Percentiles rank a stretch among this genome's conserved stretches.
phyloP scores from a whole-genome alignment of 2,888 invertebrate genomes.

The Branchipolynoe longqiensis region DNA sequence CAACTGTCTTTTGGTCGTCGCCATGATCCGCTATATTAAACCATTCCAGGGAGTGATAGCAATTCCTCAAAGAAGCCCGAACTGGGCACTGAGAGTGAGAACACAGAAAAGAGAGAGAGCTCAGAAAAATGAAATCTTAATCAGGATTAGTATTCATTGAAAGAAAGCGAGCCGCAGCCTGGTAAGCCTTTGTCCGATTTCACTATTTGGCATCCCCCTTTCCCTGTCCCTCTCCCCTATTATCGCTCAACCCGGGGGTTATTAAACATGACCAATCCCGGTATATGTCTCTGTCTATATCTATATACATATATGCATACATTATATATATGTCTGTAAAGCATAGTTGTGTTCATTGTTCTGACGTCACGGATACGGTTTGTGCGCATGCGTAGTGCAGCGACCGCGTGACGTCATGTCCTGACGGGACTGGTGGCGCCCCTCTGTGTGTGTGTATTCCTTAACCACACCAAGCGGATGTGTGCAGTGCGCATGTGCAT shows the following conservation, averaged over 20 bases:
- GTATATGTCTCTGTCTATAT: not conserved
- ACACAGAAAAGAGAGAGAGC: conserved; percentile 21
- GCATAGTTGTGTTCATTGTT: not conserved
- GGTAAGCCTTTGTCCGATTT: conserved; percentile 19
- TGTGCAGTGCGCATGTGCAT: conserved; percentile 20
- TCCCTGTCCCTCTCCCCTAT: not conserved
- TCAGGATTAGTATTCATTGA: conserved; percentile 1
- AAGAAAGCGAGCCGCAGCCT: not conserved
- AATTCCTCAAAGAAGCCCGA: not conserved
- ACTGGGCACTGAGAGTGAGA: not conserved
- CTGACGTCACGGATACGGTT: conserved; percentile 4
- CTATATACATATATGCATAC: no score
- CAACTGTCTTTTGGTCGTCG: conserved; percentile 25
- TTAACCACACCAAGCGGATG: not conserved
- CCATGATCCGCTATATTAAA: conserved; percentile 47
- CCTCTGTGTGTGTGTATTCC: not conserved
- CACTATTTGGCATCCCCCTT: conserved; percentile 26
- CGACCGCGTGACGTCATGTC: conserved; percentile 14
- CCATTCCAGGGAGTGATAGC: conserved; percentile 57
- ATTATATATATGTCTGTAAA: conserved; percentile 9
- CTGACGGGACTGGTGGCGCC: conserved; percentile 15
- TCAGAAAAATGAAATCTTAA: conserved; percentile 14
- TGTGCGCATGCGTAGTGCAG: conserved; percentile 30
- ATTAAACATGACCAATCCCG: no score
- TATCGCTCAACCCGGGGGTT: not conserved